Evolutionary conservation across 2,888 invertebrate genomes (phyloP).

Genomic region (Embidobia sp.): DNA sequence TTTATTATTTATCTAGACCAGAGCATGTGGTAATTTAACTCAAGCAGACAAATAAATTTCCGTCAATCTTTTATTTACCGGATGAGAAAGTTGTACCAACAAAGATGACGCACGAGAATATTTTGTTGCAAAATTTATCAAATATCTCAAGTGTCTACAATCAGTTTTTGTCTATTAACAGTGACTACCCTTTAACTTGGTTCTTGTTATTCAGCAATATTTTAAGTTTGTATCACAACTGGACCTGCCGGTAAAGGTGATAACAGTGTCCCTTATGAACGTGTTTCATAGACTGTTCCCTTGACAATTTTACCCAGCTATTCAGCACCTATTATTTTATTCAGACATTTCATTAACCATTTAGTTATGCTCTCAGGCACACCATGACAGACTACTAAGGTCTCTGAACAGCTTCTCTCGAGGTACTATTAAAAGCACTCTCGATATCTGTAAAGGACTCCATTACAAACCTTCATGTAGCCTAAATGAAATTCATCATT

Average conservation of each 20-base stretch:
- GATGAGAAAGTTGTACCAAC: no score
- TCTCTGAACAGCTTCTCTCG: constrained; percentile 31
- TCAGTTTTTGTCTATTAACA: no score
- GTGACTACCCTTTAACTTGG: constrained; percentile 5
- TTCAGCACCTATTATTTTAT: constrained; percentile 35
- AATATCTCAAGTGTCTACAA: no score
- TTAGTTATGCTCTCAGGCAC: constrained; percentile 35
- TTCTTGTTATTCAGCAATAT: constrained; percentile 24
- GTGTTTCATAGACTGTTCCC: constrained; percentile 35
- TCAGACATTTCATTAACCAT: constrained; percentile 40
- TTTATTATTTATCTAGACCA: no score
- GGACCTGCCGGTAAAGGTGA: constrained; percentile 9
- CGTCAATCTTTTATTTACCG: no score
- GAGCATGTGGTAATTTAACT: no score
- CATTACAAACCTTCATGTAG: constrained; percentile 35
- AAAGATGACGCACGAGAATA: no score
- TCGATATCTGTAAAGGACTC: constrained; percentile 31
- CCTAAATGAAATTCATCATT: constrained; percentile 37
- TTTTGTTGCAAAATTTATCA: no score
- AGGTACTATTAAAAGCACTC: constrained; percentile 41
- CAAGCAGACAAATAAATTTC: no score
- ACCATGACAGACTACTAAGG: constrained; percentile 23
- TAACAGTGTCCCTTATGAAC: constrained; percentile 14
- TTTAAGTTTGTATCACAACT: constrained; percentile 31
- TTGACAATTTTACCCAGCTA: constrained; percentile 35